Evolutionary conservation across 2,888 invertebrate genomes (phyloP), one percentile per base, ranked within the genome.

Genomic region (Nezara viridula): DNA sequence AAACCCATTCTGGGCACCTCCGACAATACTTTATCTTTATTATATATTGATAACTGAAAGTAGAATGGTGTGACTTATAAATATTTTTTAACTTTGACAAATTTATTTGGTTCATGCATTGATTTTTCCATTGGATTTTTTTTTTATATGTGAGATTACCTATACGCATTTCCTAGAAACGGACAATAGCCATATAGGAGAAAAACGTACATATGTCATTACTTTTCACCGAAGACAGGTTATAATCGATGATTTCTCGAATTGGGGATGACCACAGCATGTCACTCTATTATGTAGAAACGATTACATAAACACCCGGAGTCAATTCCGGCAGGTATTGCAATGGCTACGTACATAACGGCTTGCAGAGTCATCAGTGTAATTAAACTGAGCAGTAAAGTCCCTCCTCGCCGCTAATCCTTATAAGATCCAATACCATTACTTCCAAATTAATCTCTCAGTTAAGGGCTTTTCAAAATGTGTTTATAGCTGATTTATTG

Each of bases 371-470:
- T 47, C 81, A 81, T 14, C 81, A 6, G 6, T 44, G 44, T 44
- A 81, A 81, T 81, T 81, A 81, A 81, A 5, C 44, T 5, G 12
- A 44, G 40, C 81, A 81, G 44, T 81, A 81, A 81, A 81, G 44
- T 40, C 81, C 66, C 66, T 73, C 9, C 66, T 73, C 66, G 37
- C 32, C 66, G 19, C 66, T 73, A 73, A 73, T 73, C 66, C 66
- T 73, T 37, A 73, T 73, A 73, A 73, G 66, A 37, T 73, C 32
- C 19, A 73, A 73, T 37, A 37, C 19, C 66, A 73, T 73, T 73
- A 60, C 27, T 3, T 60, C 60, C 60, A 27, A 60, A 60, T 60
- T 60, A 37, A 19, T 73, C 37, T 37, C 14, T 73, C 19, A 73
- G 32, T 73, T 73, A 73, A 37, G 19, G 66, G 66, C 32, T 19